Percentiles rank a stretch among this genome's conserved stretches.
phyloP scores from a whole-genome alignment of 2,113 vertebrate species.

The Nyctereutes procyonoides region DNA sequence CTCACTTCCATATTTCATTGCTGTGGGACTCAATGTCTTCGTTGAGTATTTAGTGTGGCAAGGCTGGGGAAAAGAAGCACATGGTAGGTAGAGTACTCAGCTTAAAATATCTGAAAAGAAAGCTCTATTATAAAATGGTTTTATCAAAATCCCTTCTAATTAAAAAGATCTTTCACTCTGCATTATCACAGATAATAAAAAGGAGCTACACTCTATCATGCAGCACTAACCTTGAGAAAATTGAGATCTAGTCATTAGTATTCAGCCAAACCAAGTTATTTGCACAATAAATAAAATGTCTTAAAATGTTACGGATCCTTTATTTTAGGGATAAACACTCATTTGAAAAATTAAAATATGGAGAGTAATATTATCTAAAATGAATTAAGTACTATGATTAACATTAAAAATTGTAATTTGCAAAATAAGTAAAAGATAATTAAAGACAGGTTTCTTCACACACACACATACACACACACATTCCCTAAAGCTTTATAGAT shows the following conservation, averaged over 20 bases:
- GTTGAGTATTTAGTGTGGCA: not conserved
- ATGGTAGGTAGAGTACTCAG: not conserved
- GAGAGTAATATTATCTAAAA: slow-evolving; percentile 3
- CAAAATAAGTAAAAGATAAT: slow-evolving; percentile 56
- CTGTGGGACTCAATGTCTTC: not conserved
- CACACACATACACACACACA: not conserved
- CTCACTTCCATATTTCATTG: slow-evolving; percentile 41
- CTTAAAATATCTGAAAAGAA: slow-evolving; percentile 44
- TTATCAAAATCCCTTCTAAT: slow-evolving; percentile 40
- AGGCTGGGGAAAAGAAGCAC: not conserved
- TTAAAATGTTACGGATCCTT: not conserved
- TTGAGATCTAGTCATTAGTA: not conserved
- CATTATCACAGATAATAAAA: not conserved
- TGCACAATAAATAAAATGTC: slow-evolving; percentile 4
- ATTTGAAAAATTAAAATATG: slow-evolving; percentile 43
- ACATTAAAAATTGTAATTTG: slow-evolving; percentile 13
- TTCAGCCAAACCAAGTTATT: slow-evolving; percentile 9
- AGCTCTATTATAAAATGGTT: not conserved
- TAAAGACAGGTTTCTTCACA: slow-evolving; percentile 3
- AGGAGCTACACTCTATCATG: not conserved
- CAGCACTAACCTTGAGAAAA: slow-evolving; percentile 16
- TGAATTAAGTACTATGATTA: slow-evolving; percentile 47
- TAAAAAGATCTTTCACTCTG: slow-evolving; percentile 4
- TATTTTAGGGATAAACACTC: not conserved
- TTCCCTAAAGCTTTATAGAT: slow-evolving; percentile 27